Percentiles rank a stretch among this genome's conserved stretches.
phyloP scores from a whole-genome alignment of 2,113 vertebrate genomes.

The Arizona elegans region DNA sequence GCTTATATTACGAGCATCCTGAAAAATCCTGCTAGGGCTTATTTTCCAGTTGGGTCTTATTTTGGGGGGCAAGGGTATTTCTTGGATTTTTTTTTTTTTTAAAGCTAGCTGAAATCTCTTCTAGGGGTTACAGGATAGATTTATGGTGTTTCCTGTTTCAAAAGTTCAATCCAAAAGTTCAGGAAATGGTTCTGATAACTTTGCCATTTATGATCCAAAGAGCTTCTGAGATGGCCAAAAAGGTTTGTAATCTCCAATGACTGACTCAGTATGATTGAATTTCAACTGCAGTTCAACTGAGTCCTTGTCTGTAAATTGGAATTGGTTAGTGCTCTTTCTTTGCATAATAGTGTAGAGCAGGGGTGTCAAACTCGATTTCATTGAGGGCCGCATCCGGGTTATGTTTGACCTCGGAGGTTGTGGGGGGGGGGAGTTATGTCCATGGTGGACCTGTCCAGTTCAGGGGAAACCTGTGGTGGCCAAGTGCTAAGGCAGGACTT shows the following conservation, averaged over 20 bases:
- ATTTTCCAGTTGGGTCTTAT: too few species aligned
- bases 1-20: too few species aligned
- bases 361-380: too few species aligned
- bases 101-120: not conserved
- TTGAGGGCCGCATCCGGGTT: too few species aligned
- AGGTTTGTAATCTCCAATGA: not conserved
- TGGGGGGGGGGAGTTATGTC: too few species aligned
- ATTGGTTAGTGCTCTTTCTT: not conserved
- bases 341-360: not conserved
- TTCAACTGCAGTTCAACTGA: not conserved
- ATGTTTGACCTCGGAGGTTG: too few species aligned
- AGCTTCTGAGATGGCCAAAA: not conserved
- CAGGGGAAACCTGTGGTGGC: too few species aligned
- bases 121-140: not conserved
- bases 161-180: not conserved
- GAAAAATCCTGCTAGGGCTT: too few species aligned
- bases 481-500: too few species aligned
- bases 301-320: not conserved
- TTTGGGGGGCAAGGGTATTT: not conserved
- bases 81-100: not conserved
- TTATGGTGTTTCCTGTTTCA: not conserved
- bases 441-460: too few species aligned
- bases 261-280: not conserved
- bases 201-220: not conserved
- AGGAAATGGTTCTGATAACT: not conserved